Conservation (phyloP, 2,888 invertebrate genomes). For the Lucinisca nassula region DNA sequence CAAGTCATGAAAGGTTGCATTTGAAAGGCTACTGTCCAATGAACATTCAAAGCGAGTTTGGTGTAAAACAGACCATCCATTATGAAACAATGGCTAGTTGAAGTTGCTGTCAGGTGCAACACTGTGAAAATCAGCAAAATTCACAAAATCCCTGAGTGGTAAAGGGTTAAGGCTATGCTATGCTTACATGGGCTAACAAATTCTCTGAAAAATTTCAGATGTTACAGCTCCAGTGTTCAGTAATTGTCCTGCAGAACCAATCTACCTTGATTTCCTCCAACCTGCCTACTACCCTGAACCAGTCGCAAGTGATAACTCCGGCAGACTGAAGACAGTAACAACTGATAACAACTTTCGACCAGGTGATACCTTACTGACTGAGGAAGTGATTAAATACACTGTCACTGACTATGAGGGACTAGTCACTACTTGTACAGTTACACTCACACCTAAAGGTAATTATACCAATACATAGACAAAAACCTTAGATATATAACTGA, state of each 20-base stretch:
- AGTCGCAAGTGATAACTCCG: conserved; percentile 68
- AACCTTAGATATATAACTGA: too few relatives aligned
- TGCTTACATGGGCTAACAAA: background rate
- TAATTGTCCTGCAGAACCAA: conserved; percentile 42
- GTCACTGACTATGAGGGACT: conserved; percentile 13
- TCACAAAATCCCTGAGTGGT: too few relatives aligned
- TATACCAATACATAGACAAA: too few relatives aligned
- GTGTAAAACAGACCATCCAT: too few relatives aligned
- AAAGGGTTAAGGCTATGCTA: too few relatives aligned
- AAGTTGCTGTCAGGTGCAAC: too few relatives aligned
- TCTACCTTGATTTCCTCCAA: background rate
- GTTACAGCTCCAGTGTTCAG: conserved; percentile 53
- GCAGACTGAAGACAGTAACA: conserved; percentile 22
- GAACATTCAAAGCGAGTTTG: too few relatives aligned
- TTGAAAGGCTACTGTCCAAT: too few relatives aligned
- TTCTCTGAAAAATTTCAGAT: conserved; percentile 40
- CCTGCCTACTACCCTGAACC: conserved; percentile 14
- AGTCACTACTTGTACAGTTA: background rate
- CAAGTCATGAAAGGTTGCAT: too few relatives aligned
- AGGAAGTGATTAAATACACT: background rate
- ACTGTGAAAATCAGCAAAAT: too few relatives aligned
- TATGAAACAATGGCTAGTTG: too few relatives aligned
- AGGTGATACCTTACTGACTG: background rate
- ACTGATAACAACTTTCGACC: background rate
- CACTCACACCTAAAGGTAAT: background rate